phyloP scores from a whole-genome alignment of 2,113 vertebrate species.

The Mus pahari region DNA sequence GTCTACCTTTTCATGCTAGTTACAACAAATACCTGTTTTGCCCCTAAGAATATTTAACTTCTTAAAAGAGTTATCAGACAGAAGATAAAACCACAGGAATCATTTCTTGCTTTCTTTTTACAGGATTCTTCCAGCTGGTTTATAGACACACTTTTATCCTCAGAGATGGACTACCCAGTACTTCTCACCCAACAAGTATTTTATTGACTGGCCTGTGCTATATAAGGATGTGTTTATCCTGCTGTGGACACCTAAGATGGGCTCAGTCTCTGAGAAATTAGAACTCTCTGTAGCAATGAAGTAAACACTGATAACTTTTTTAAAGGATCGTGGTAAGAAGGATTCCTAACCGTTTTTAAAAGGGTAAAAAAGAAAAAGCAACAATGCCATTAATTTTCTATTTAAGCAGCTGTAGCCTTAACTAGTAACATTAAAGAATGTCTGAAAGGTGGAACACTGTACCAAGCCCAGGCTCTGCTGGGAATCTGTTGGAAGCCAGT shows the following conservation, averaged over 20 bases:
- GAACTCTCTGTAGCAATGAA: neutral
- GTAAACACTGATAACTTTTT: constrained; percentile 37
- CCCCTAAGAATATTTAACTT: constrained; percentile 9
- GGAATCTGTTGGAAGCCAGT: neutral
- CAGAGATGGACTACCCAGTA: neutral
- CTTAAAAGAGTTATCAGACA: constrained; percentile 20
- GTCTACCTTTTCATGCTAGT: constrained; percentile 10
- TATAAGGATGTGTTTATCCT: neutral
- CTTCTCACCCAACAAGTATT: constrained; percentile 20
- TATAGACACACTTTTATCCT: constrained; percentile 3
- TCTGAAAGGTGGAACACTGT: neutral
- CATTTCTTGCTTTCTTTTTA: constrained; percentile 26
- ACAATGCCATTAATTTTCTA: neutral
- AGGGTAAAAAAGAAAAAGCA: neutral
- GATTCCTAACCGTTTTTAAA: constrained; percentile 16
- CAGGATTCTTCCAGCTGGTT: neutral
- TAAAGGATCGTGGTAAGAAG: neutral
- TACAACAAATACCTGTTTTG: constrained; percentile 37
- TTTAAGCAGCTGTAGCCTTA: neutral
- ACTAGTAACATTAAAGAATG: constrained; percentile 12
- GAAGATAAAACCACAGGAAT: neutral
- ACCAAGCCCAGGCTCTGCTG: neutral
- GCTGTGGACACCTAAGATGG: neutral
- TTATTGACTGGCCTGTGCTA: neutral
- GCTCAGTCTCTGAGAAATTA: constrained; percentile 32